phyloP scores from a whole-genome alignment of 2,113 vertebrate genomes.

The Sisor rabdophorus region DNA sequence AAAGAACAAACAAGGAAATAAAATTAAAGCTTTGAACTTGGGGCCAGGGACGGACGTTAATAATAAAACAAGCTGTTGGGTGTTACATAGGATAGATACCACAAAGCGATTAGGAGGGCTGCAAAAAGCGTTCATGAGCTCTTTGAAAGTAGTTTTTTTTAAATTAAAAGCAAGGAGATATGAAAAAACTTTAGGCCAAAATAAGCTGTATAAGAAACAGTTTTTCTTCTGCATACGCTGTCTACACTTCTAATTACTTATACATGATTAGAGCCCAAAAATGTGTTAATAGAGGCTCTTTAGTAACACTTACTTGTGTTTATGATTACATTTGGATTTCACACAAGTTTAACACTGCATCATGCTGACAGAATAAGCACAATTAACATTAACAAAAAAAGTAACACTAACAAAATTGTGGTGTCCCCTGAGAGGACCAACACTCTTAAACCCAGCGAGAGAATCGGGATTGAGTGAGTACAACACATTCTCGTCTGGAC shows the following conservation, averaged over 20 bases:
- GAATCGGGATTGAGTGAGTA: conserved; percentile 39
- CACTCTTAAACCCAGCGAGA: neutral
- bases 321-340: neutral
- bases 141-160: neutral
- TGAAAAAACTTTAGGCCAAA: neutral
- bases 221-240: too few relatives aligned
- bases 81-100: conserved; percentile 36
- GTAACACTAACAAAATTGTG: neutral
- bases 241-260: neutral
- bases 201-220: neutral
- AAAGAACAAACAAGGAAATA: conserved; percentile 33
- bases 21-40: conserved; percentile 30
- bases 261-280: neutral
- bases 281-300: neutral
- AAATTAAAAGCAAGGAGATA: neutral
- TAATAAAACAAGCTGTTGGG: conserved; percentile 22
- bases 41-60: conserved; percentile 32
- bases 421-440: conserved; percentile 10
- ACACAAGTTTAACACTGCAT: conserved; percentile 1
- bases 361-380: neutral
- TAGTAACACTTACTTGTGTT: neutral
- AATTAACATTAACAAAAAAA: neutral
- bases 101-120: conserved; percentile 18
- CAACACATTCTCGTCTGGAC: conserved; percentile 25
- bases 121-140: conserved; percentile 23